Base-by-base conservation (phyloP, 2,888 invertebrate genomes). In the Melolontha melolontha region DNA sequence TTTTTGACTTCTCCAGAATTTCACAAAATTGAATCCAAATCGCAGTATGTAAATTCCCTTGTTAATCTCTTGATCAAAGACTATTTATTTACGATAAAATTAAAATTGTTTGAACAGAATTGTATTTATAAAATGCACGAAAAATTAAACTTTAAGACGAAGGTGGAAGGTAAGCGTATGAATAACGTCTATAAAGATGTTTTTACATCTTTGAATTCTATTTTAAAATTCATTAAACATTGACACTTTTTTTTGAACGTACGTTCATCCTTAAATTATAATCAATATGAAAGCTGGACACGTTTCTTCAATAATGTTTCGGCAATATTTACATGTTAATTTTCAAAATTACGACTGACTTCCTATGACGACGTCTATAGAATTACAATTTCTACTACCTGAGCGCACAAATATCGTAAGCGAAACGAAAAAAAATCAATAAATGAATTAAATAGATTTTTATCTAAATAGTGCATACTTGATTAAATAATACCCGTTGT, bases 291-390 rank as follows among this genome's bases (percentile, higher is more conserved):
- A 52, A 51, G 4, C 51, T 50, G 50, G 12, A 12, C 41, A 52
- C 64, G 64, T 64, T 12, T 10, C n/a, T 64, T 7, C 41, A 40
- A 10, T 47, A 62, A 34, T 54, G 47, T 47, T 47, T 62, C 47
- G 47, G 47, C 42, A 47, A 47, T 29, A 47, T 62, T 62, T 47
- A 62, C 34, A 62, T 62, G 29, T 62, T 62, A 62, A 62, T 34
- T 34, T 29, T 34, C 10, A 47, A 62, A 47, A 47, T 62, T 62
- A 62, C 34, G 17, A 62, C 39, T 44, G n/a, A 34, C 59, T 62
- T 47, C 59, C 59, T 17, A 57, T 27, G 27, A 29, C 11, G 16
- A 62, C 17, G 34, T 29, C 16, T 57, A 47, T 14, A 17, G 59
- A 62, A 62, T 62, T 47, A 34, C 39, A 62, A 47, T 62, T 47